Percentiles rank a stretch among this genome's conserved stretches.
Conservation (phyloP, 2,113 vertebrate genomes). For the Sorex fumeus region DNA sequence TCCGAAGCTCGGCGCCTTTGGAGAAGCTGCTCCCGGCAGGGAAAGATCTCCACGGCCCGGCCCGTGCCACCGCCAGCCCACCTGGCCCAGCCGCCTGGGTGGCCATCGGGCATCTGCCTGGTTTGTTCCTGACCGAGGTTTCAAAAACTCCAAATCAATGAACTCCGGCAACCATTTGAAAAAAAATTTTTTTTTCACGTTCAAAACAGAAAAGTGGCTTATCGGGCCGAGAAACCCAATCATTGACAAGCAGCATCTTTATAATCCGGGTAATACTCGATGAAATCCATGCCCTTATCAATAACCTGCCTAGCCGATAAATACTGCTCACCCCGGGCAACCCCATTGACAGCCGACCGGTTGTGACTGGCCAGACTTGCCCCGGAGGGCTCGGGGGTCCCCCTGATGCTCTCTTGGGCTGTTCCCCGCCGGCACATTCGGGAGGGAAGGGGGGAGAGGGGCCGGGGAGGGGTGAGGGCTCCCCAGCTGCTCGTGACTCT, state of each 20-base stretch:
- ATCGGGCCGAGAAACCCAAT: not conserved
- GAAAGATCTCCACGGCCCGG: too few species aligned
- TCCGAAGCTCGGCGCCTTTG: not conserved
- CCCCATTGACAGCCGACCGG: not conserved
- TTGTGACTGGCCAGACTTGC: not conserved
- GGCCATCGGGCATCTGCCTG: not conserved
- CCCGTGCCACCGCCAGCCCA: too few species aligned
- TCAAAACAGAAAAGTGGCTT: not conserved
- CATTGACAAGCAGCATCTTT: conserved; percentile 26
- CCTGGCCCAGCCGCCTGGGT: too few species aligned
- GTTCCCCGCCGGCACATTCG: too few species aligned
- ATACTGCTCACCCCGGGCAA: not conserved
- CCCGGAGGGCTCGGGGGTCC: not conserved
- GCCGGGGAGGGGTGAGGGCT: too few species aligned
- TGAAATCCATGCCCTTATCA: not conserved
- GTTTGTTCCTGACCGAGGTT: not conserved
- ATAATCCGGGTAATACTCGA: conserved; percentile 18
- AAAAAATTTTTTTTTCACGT: not conserved
- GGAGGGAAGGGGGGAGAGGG: too few species aligned
- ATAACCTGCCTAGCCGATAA: not conserved
- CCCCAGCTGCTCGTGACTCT: too few species aligned
- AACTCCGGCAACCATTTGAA: not conserved
- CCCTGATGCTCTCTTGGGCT: too few species aligned
- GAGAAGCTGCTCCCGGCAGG: too few species aligned
- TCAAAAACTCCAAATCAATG: not conserved